phyloP scores from a whole-genome alignment of 2,113 vertebrate species.

The Sinocyclocheilus anophthalmus region DNA sequence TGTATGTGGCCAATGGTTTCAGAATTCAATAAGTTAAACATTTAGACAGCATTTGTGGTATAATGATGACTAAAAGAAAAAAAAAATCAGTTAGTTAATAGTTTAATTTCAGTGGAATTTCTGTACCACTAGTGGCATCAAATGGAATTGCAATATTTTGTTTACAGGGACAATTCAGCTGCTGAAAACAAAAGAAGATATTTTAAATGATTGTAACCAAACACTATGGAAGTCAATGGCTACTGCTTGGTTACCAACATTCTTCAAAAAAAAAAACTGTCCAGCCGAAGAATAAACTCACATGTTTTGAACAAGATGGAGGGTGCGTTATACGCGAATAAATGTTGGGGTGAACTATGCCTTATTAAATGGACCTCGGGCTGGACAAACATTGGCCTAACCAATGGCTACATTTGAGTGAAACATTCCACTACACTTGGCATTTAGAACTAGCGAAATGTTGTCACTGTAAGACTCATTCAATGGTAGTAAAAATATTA shows the following conservation, averaged over 20 bases:
- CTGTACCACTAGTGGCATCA: not conserved
- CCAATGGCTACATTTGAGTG: not conserved
- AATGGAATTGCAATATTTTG: not conserved
- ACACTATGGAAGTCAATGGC: too few relatives aligned
- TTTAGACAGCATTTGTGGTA: not conserved
- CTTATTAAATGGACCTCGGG: not conserved
- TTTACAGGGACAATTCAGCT: not conserved
- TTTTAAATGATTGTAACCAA: too few relatives aligned
- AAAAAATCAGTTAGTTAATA: too few relatives aligned
- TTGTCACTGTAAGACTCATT: too few relatives aligned
- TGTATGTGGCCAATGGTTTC: not conserved
- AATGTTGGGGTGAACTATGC: too few relatives aligned
- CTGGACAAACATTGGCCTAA: not conserved
- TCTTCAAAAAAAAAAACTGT: too few relatives aligned
- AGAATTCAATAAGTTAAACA: not conserved
- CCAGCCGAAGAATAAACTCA: too few relatives aligned
- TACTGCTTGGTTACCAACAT: too few relatives aligned
- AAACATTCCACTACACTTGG: not conserved
- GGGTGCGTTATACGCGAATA: too few relatives aligned
- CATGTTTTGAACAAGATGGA: too few relatives aligned
- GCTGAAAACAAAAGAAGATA: too few relatives aligned
- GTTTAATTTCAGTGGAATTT: not conserved
- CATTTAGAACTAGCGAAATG: not conserved
- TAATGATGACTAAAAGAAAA: not conserved
- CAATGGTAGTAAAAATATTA: too few relatives aligned